Base-by-base conservation (phyloP, 2,113 vertebrate genomes). In the Crocuta crocuta region DNA sequence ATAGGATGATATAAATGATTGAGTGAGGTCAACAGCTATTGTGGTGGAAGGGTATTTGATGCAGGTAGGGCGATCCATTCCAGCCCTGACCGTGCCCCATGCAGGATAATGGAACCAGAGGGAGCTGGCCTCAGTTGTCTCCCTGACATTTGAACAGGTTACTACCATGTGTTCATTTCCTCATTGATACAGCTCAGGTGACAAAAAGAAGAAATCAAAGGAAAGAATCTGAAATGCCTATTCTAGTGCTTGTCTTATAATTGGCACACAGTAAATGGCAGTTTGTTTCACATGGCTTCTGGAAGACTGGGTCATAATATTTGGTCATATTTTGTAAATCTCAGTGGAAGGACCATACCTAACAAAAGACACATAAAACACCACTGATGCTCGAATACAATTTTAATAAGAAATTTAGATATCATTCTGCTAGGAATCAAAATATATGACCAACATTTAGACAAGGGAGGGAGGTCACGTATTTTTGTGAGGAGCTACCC, bases 21-120 rank as follows among this genome's bases (percentile, higher is more conserved):
- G 15, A 26, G 8, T 13, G 9, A 79, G n/a, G 2, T 45, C 33
- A 13, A 8, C 21, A 48, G 73, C 50, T 81, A 26, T 65, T 86
- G 5, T 1, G 1, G 43, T 8, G 15, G 71, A n/a, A 43, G 53
- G 45, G 48, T 8, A 7, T 13, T 4, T n/a, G 23, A 4, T n/a
- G 28, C 33, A 45, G 45, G 6, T 8, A 16, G 43, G 7, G 24
- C 1, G 15, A 0, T 31, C 16, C 16, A 5, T 11, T 31, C 43
- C 11, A 63, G 43, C 28, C 65, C 81, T 50, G 33, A 39, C 43
- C 13, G 3, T 1, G 1, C 13, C 8, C n/a, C 11, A 28, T 4
- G 33, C 53, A 70, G 16, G 61, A 48, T 1, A 7, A 24, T 23
- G 35, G 50, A 31, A 78, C 28, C 43, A 50, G 16, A 53, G 1